Evolutionary conservation across 2,113 vertebrate genomes (phyloP).

Genomic region (Plestiodon gilberti): DNA sequence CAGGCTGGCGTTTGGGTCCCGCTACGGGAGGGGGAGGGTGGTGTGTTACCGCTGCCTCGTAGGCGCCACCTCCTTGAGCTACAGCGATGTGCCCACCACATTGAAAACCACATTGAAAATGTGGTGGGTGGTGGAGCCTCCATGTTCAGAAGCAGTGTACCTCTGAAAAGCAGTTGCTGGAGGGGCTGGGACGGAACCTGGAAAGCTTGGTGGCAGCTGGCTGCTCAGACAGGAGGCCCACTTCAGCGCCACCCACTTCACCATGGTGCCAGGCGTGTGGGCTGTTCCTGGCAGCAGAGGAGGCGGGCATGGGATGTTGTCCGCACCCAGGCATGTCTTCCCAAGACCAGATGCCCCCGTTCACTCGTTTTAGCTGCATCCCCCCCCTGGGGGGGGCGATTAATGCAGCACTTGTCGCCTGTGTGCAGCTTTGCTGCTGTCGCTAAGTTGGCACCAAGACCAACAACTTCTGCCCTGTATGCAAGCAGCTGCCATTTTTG

Average conservation of each 20-base stretch:
- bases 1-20: not conserved
- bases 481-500: constrained; percentile 8
- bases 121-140: no score
- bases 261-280: not conserved
- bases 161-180: no score
- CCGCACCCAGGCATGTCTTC: not conserved
- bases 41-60: no score
- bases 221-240: fast-evolving
- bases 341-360: not conserved
- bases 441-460: not conserved
- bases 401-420: not conserved
- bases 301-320: not conserved
- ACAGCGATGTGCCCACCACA: no score
- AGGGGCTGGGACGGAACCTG: no score
- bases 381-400: not conserved
- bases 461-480: not conserved
- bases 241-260: no score
- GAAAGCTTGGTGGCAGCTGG: no score
- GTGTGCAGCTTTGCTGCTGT: not conserved
- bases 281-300: not conserved
- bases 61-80: no score
- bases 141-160: no score
- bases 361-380: not conserved
- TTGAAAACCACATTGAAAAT: no score
- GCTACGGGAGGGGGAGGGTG: not conserved